A percentile compares a stretch with the other conserved stretches of the same genome.
These are phyloP conservation scores for Pyrochroa serraticornis DNA, from an alignment of 2,888 invertebrate species.

Conservation along the genomic window DNA sequence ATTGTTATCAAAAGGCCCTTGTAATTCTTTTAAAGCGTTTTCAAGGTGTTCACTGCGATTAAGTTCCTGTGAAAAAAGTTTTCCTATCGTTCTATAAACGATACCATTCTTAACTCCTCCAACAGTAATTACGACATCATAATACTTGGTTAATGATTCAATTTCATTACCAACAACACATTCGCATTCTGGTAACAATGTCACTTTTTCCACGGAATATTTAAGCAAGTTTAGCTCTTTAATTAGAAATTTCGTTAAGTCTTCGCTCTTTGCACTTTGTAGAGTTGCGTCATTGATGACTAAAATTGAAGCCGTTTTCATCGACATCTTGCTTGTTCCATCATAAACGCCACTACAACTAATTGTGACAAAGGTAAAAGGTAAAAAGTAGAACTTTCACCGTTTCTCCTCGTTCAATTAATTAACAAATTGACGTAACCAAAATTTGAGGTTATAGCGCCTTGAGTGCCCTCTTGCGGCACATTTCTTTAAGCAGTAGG, in stretches of 20 bases:
- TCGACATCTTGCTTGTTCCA: slow-evolving; percentile 18
- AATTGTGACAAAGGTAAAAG: too few species aligned
- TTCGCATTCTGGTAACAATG: slow-evolving; percentile 23
- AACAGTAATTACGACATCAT: slow-evolving; percentile 45
- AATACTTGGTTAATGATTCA: slow-evolving; percentile 35
- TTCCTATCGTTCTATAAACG: slow-evolving; percentile 37
- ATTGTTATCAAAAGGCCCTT: slow-evolving; percentile 15
- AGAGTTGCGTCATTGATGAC: slow-evolving; percentile 23
- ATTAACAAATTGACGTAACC: too few species aligned
- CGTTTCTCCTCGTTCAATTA: neutral
- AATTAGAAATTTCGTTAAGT: slow-evolving; percentile 17
- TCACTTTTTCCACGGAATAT: slow-evolving; percentile 32
- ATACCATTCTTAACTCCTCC: slow-evolving; percentile 29
- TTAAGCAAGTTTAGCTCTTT: slow-evolving; percentile 26
- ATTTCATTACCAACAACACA: slow-evolving; percentile 32
- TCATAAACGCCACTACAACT: too few species aligned
- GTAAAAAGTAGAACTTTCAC: neutral
- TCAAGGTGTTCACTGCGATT: slow-evolving; percentile 21
- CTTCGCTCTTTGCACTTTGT: slow-evolving; percentile 18
- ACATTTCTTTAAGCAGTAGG: too few species aligned
- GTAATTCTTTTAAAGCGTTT: slow-evolving; percentile 27
- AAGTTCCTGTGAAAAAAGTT: slow-evolving; percentile 37
- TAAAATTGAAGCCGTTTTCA: slow-evolving; percentile 18
- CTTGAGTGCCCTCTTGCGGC: too few species aligned
- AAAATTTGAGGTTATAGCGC: too few species aligned